A percentile compares a stretch with the other conserved stretches of the same genome.
These are phyloP conservation scores for Eudyptes chrysolophus DNA, from an alignment of 2,113 vertebrate genomes.

Conservation along the genomic window DNA sequence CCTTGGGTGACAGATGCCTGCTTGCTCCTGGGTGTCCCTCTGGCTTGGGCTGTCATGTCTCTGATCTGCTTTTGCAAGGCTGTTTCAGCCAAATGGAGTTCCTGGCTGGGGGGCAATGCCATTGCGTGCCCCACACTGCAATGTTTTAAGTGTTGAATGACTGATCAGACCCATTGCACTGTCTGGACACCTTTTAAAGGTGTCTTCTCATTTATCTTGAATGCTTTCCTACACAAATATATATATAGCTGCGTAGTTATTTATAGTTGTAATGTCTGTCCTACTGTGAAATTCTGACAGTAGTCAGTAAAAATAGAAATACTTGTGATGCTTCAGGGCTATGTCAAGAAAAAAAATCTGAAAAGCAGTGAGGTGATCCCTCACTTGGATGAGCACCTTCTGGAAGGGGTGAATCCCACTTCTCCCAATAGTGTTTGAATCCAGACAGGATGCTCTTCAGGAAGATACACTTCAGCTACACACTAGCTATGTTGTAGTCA, in stretches of 20 bases:
- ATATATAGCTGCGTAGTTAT: neutral
- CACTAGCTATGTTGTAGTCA: rapidly evolving
- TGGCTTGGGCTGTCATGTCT: neutral
- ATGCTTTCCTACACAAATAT: neutral
- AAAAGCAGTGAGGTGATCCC: neutral
- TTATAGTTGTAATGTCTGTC: neutral
- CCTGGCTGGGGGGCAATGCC: neutral
- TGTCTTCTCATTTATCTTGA: neutral
- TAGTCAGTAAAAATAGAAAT: constrained; percentile 8
- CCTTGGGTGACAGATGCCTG: neutral
- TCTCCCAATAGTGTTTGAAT: rapidly evolving
- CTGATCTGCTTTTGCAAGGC: neutral
- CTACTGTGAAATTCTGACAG: neutral
- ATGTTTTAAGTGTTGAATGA: neutral
- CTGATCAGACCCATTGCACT: too few species aligned
- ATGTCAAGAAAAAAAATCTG: neutral
- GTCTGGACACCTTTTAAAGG: neutral
- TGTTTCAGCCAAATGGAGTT: neutral
- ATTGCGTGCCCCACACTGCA: rapidly evolving
- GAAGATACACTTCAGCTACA: rapidly evolving
- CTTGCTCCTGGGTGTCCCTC: neutral
- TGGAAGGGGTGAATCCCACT: neutral
- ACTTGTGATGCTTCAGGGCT: neutral
- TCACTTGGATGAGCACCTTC: neutral
- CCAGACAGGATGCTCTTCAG: neutral